Evolutionary conservation across 2,113 vertebrate species (phyloP), one percentile per base, ranked within the genome.

Genomic region (Nothoprocta pentlandii): DNA sequence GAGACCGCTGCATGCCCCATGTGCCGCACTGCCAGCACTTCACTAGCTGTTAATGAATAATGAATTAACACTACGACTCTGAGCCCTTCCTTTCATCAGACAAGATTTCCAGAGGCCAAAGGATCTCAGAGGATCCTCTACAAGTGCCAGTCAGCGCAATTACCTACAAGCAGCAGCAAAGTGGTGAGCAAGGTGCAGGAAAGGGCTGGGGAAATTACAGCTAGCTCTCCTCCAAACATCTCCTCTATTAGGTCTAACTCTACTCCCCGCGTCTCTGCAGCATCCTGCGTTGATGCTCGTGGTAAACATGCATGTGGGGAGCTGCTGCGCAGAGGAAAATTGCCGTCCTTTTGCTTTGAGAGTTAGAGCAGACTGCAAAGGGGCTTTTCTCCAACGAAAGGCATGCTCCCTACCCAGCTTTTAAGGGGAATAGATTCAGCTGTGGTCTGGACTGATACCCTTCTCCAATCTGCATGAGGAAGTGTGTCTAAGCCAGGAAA

Each of bases 31-130:
- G 83, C 73, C 92, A 84, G 92, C 8, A 12, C 74, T 86, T 90
- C 0, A 3, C 54, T 58, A 58, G 16, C 77, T 93, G 47, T 47
- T 95, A 96, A 96, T 95, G 94, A 96, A 93, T 96, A 96, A 92
- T 96, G 92, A 96, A 96, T 95, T 94, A 96, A 93, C 47, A 2
- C 80, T 5, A 7, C 41, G 95, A 87, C 91, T 96, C 95, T 53
- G 69, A 93, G 89, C 87, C 94, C 66, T 89, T 96, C 62, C 74
- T 96, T 95, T 96, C 95, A 89, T 96, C 91, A 92, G 69, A 44
- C 0, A 2, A 93, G 91, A 42, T 44, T 95, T 96, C 89, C 94
- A 92, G 96, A 58, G 92, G 92, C 92, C 26, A 8, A 56, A 96
- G 92, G 61, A 91, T 87, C 92, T 93, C 92, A 66, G 89, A 92